A percentile compares a stretch with the other conserved stretches of the same genome.
Evolutionary conservation across 1,140 invertebrate species (phyloP).

Genomic region (Ctenoplectra terminalis): DNA sequence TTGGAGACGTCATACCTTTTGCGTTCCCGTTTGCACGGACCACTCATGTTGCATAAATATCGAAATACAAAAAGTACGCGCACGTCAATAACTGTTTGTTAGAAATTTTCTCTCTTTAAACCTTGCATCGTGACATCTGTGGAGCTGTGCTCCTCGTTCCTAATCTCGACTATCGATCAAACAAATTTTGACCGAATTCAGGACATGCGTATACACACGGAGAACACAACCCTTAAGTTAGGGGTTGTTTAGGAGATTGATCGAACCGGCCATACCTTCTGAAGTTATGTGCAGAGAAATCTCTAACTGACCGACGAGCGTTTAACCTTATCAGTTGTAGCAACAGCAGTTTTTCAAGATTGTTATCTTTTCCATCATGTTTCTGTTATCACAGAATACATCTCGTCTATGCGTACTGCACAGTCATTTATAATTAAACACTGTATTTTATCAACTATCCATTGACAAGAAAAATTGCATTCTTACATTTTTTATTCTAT

Average conservation of each 20-base stretch:
- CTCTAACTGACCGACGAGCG: not conserved
- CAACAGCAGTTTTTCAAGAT: no score
- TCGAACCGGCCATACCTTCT: not conserved
- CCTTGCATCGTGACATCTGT: constrained; percentile 15
- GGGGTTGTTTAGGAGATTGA: not conserved
- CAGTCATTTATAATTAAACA: no score
- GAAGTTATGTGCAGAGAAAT: not conserved
- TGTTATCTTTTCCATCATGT: no score
- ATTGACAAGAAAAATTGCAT: no score
- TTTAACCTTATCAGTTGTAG: no score
- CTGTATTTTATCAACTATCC: no score
- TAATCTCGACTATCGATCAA: constrained; percentile 60
- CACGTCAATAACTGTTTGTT: not conserved
- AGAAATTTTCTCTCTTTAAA: constrained; percentile 10
- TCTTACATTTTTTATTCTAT: no score
- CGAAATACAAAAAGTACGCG: not conserved
- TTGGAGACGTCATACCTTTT: not conserved
- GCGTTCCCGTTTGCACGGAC: constrained; percentile 4
- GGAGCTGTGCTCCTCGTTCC: not conserved
- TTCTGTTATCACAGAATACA: no score
- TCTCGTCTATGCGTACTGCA: no score
- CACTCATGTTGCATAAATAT: constrained; percentile 47
- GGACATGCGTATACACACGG: not conserved
- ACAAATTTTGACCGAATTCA: constrained; percentile 42
- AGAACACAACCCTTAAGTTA: not conserved